Percentiles rank a stretch among this genome's conserved stretches.
Conservation (phyloP, 2,113 vertebrate species). For the Lampris incognitus region DNA sequence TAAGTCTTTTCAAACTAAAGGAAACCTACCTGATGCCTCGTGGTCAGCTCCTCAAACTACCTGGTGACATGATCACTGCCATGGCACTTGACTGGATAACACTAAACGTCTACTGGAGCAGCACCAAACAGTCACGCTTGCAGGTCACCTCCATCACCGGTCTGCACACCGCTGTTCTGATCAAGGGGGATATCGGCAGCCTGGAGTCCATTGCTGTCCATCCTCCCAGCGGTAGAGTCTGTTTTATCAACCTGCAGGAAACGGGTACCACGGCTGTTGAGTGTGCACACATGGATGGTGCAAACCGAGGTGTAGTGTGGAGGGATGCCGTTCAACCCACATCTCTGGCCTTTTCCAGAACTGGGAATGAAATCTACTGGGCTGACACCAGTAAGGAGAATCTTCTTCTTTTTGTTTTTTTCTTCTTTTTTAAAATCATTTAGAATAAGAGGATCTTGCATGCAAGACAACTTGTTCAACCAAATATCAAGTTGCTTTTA, state of each 20-base stretch:
- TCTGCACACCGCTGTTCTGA: slow-evolving; percentile 74
- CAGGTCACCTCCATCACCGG: slow-evolving; percentile 78
- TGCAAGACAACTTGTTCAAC: no score
- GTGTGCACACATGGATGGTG: slow-evolving; percentile 88
- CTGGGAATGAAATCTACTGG: slow-evolving; percentile 87
- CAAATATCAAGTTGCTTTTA: no score
- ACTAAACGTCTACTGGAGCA: slow-evolving; percentile 89
- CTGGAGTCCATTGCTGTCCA: slow-evolving; percentile 82
- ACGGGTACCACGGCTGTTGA: slow-evolving; percentile 60
- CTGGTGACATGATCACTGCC: slow-evolving; percentile 74
- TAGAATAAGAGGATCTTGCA: no score
- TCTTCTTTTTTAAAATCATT: no score
- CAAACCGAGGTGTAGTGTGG: slow-evolving; percentile 78
- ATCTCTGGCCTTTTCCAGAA: slow-evolving; percentile 81
- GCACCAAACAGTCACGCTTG: slow-evolving; percentile 76
- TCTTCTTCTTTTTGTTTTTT: neutral
- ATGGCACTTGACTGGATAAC: slow-evolving; percentile 91
- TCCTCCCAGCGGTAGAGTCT: slow-evolving; percentile 82
- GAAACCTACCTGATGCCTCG: slow-evolving; percentile 68
- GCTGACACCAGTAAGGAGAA: slow-evolving; percentile 83
- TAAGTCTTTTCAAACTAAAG: slow-evolving; percentile 81
- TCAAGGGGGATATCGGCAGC: slow-evolving; percentile 70
- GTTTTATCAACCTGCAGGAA: slow-evolving; percentile 81
- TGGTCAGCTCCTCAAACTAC: slow-evolving; percentile 77
- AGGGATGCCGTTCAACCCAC: slow-evolving; percentile 76